Conservation (phyloP, 2,888 invertebrate species). For the Cephus runcator region DNA sequence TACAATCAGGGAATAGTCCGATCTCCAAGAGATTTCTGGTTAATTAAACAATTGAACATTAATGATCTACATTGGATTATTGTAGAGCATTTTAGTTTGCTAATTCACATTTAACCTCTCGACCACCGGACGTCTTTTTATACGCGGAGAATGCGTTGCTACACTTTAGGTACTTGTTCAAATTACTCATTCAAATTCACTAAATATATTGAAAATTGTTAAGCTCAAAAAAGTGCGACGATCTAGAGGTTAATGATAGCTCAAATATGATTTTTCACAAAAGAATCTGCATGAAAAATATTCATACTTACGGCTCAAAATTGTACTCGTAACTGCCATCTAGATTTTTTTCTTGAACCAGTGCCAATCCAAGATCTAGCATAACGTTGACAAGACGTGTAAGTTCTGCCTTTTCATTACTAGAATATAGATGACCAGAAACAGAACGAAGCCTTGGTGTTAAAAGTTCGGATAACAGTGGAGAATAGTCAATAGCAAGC, state of each 20-base stretch:
- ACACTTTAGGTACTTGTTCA: no score
- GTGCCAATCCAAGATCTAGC: slow-evolving; percentile 90
- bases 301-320: slow-evolving; percentile 56
- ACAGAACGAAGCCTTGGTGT: slow-evolving; percentile 53
- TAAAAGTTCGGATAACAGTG: slow-evolving; percentile 58
- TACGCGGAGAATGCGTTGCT: no score
- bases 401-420: slow-evolving; percentile 77
- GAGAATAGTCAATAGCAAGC: slow-evolving; percentile 48
- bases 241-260: background rate
- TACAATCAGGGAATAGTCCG: slow-evolving; percentile 51
- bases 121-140: no score
- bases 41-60: background rate
- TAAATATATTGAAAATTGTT: no score
- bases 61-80: background rate
- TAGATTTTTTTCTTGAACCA: slow-evolving; percentile 79
- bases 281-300: background rate
- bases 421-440: slow-evolving; percentile 78
- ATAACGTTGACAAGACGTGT: slow-evolving; percentile 80
- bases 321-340: slow-evolving; percentile 81
- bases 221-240: no score
- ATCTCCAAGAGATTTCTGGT: slow-evolving; percentile 50
- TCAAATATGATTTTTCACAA: background rate
- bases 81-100: background rate
- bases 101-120: background rate
- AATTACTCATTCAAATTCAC: no score